Evolutionary conservation across 2,797 vertebrate species (phyloP).

Genomic region (Spinus pinus): DNA sequence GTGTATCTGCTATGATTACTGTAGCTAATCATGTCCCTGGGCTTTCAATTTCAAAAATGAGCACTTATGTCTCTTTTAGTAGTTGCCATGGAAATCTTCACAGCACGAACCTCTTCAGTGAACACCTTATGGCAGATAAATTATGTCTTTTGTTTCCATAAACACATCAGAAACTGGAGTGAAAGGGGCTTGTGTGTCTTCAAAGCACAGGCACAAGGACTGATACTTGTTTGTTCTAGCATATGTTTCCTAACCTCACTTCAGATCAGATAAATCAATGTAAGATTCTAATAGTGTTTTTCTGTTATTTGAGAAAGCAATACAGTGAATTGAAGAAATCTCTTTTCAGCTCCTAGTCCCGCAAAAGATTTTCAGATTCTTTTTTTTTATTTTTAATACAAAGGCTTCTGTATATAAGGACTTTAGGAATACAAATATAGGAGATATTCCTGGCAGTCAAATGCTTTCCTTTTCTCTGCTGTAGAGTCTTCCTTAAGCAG

Average conservation of each 20-base stretch:
- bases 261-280: not conserved
- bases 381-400: not conserved
- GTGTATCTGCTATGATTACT: not conserved
- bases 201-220: not conserved
- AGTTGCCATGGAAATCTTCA: conserved; percentile 59
- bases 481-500: not conserved
- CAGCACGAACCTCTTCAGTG: not conserved
- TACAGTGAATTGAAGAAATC: not conserved
- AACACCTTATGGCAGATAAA: conserved; percentile 29
- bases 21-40: not conserved
- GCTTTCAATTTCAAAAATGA: conserved; percentile 18
- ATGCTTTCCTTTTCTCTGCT: not conserved
- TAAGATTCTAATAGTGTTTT: not conserved
- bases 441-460: not conserved
- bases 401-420: not conserved
- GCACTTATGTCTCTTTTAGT: not conserved
- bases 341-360: not conserved
- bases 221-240: not conserved
- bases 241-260: not conserved
- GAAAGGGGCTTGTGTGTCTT: not conserved
- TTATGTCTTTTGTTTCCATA: conserved; percentile 7
- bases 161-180: not conserved
- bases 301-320: not conserved
- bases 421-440: not conserved
- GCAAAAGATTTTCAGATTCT: not conserved